These are phyloP conservation scores for Echinometra lucunter DNA, from an alignment of 53 echinoderm and acorn worm genomes.

Conservation along the genomic window DNA sequence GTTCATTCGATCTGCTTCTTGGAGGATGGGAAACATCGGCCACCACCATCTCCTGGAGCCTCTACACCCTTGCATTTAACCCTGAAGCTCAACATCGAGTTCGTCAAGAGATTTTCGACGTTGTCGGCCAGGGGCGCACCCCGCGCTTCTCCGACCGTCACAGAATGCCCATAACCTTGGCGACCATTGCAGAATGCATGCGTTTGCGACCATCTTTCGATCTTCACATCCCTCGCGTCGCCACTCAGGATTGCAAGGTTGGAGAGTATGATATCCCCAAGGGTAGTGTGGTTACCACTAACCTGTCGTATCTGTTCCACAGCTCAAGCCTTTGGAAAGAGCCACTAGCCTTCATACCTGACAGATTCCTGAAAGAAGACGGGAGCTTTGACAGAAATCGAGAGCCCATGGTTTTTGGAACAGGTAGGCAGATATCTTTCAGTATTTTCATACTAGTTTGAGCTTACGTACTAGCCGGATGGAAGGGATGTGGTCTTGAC, in stretches of 20 bases:
- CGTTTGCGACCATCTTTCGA: background rate
- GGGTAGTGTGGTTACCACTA: conserved; percentile 1
- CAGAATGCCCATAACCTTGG: background rate
- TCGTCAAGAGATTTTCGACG: conserved; percentile 30
- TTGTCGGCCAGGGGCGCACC: conserved; percentile 2
- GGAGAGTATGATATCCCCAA: conserved; percentile 14
- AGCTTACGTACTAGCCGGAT: no score
- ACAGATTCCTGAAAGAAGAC: conserved; percentile 15
- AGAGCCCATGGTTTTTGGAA: conserved; percentile 27
- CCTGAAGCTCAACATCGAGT: conserved; percentile 31
- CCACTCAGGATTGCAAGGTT: background rate
- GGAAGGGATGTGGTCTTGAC: no score
- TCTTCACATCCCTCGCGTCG: background rate
- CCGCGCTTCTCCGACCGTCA: conserved; percentile 27
- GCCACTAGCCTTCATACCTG: conserved; percentile 36
- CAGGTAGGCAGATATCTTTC: background rate
- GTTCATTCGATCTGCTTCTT: background rate
- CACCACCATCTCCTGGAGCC: background rate
- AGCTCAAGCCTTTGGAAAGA: conserved; percentile 14
- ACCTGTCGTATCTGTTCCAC: background rate
- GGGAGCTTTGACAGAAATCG: conserved; percentile 23
- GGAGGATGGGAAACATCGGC: background rate
- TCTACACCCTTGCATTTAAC: conserved; percentile 9
- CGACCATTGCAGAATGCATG: conserved; percentile 35
- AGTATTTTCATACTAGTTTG: no score